Conservation (phyloP, 2,888 invertebrate genomes). For the Limenitis arthemis region DNA sequence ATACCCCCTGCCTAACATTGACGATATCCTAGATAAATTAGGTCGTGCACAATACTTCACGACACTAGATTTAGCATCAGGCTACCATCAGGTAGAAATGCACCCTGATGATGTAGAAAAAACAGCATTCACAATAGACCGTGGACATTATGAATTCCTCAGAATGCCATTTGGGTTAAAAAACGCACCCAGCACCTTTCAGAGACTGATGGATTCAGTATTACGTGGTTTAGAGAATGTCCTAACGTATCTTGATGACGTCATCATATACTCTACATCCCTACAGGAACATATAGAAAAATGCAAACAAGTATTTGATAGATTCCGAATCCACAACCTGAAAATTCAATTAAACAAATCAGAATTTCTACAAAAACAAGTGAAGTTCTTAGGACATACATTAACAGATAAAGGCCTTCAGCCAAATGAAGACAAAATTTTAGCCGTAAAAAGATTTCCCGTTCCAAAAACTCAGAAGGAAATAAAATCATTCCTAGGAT, state of each 20-base stretch:
- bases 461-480: too few relatives aligned
- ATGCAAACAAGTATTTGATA: too few relatives aligned
- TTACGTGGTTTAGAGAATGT: constrained; percentile 30
- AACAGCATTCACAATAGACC: constrained; percentile 33
- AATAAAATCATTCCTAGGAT: too few relatives aligned
- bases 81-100: constrained; percentile 20
- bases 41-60: constrained; percentile 14
- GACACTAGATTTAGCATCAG: constrained; percentile 16
- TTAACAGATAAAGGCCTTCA: too few relatives aligned
- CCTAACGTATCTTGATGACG: constrained; percentile 16
- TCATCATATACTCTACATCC: not conserved
- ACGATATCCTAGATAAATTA: constrained; percentile 15
- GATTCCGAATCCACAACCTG: too few relatives aligned
- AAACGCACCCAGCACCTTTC: constrained; percentile 35
- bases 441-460: too few relatives aligned
- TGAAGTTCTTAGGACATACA: too few relatives aligned
- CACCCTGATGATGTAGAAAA: constrained; percentile 27
- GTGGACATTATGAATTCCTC: constrained; percentile 34
- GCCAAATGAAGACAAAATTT: too few relatives aligned
- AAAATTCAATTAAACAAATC: too few relatives aligned
- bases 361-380: too few relatives aligned
- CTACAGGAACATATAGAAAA: too few relatives aligned
- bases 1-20: constrained; percentile 20
- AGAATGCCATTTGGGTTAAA: constrained; percentile 36
- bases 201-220: constrained; percentile 34